Evolutionary conservation across 2,888 invertebrate species (phyloP).

Genomic region (Rotaria macrura): DNA sequence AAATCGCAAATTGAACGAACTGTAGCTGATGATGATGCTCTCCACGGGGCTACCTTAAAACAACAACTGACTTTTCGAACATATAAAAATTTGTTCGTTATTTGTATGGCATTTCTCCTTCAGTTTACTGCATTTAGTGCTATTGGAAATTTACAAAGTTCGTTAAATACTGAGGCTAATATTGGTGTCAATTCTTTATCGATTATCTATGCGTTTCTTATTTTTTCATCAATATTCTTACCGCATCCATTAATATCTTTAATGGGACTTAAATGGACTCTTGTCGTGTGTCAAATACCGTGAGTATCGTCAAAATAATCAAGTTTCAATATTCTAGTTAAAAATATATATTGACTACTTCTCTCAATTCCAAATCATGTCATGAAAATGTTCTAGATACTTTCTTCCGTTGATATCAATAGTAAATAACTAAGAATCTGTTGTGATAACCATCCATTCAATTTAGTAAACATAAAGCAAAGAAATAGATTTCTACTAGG

Average conservation of each 20-base stretch:
- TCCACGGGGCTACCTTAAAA: background rate
- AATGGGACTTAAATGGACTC: background rate
- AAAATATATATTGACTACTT: no score
- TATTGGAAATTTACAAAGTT: background rate
- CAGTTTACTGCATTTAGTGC: slow-evolving; percentile 25
- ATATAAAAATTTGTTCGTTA: slow-evolving; percentile 24
- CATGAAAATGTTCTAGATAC: no score
- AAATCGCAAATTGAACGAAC: background rate
- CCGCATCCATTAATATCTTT: slow-evolving; percentile 20
- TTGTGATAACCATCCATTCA: no score
- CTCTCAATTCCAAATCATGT: no score
- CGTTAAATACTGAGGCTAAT: slow-evolving; percentile 23
- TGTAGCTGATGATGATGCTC: background rate
- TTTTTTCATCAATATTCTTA: slow-evolving; percentile 27
- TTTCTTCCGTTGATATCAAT: no score
- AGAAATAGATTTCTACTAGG: no score
- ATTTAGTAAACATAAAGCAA: no score
- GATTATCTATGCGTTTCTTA: slow-evolving; percentile 26
- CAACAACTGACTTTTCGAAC: background rate
- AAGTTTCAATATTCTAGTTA: no score
- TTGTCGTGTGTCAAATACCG: background rate
- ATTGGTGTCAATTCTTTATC: slow-evolving; percentile 26
- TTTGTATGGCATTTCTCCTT: slow-evolving; percentile 28
- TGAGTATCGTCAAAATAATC: background rate
- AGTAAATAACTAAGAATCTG: no score